Evolutionary conservation across 2,113 vertebrate species (phyloP).

Genomic region (Canis aureus): DNA sequence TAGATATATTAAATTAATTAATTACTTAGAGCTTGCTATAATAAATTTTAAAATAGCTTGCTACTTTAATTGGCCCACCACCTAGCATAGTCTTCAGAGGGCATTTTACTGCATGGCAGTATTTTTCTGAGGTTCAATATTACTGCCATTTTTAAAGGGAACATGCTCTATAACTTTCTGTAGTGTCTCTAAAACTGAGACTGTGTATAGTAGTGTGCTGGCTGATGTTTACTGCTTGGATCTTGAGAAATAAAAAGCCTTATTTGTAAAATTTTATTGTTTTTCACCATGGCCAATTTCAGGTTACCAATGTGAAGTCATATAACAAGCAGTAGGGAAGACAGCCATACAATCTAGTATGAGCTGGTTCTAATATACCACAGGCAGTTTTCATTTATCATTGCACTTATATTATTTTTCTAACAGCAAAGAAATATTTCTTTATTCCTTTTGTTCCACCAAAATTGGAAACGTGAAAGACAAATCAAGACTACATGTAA

Average conservation of each 20-base stretch:
- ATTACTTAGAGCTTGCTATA: too few relatives aligned
- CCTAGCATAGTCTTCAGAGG: too few relatives aligned
- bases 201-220: accelerated
- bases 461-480: not conserved
- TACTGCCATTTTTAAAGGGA: not conserved
- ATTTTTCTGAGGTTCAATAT: not conserved
- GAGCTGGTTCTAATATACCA: not conserved
- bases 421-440: not conserved
- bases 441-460: not conserved
- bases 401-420: not conserved
- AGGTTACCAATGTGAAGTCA: not conserved
- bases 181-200: not conserved
- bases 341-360: not conserved
- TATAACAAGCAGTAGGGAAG: not conserved
- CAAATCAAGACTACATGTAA: not conserved
- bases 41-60: too few relatives aligned
- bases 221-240: not conserved
- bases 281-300: not conserved
- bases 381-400: not conserved
- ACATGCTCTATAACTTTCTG: not conserved
- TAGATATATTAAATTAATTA: too few relatives aligned
- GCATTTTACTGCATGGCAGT: not conserved
- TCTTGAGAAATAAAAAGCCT: not conserved
- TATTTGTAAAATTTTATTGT: not conserved
- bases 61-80: too few relatives aligned